These are phyloP conservation scores for Rhagium mordax DNA, from an alignment of 2,888 invertebrate genomes.

Conservation along the genomic window DNA sequence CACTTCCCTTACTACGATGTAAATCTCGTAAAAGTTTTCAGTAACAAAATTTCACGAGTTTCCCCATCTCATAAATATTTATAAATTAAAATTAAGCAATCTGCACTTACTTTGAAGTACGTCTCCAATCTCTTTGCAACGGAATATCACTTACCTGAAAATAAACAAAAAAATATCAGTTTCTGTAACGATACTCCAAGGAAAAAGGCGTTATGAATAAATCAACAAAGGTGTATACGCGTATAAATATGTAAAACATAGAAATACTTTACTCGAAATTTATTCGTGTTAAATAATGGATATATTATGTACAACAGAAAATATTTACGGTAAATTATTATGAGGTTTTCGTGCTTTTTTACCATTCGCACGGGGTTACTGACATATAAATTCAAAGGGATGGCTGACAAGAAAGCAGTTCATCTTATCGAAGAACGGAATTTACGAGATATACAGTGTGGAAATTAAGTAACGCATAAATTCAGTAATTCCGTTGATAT, in stretches of 20 bases:
- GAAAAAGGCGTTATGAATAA: constrained; percentile 12
- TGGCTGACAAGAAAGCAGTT: no score
- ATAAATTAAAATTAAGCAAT: background rate
- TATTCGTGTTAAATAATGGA: background rate
- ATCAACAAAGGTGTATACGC: background rate
- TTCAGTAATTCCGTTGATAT: no score
- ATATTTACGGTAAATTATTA: background rate
- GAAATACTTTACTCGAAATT: background rate
- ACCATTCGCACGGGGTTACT: background rate
- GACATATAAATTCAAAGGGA: no score
- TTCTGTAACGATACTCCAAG: background rate
- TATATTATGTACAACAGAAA: background rate
- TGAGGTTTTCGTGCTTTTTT: background rate
- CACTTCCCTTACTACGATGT: background rate
- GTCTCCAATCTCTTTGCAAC: background rate
- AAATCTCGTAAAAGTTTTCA: background rate
- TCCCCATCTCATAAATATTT: background rate
- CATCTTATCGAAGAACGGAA: no score
- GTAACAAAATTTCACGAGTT: background rate
- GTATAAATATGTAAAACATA: constrained; percentile 1
- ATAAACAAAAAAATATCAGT: constrained; percentile 4
- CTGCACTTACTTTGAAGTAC: background rate
- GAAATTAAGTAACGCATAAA: no score
- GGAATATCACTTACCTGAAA: constrained; percentile 5
- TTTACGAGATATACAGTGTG: no score